Evolutionary conservation across 2,113 vertebrate species (phyloP).

Genomic region (Triplophysa rosa): DNA sequence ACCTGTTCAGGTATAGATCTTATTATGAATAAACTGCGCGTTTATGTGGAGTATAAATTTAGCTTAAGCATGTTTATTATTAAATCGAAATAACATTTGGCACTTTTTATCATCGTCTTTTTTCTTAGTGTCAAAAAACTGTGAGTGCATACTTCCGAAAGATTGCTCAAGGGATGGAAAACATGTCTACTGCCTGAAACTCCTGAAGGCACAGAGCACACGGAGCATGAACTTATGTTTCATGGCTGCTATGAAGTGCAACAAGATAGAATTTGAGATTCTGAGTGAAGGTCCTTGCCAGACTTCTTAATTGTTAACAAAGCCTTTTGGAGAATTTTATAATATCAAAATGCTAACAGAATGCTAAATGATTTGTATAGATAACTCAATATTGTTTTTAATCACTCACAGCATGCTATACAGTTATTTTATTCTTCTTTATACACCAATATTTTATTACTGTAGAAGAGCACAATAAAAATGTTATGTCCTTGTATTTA

Average conservation of each 20-base stretch:
- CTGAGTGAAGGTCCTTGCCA: slow-evolving; percentile 62
- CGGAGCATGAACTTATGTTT: slow-evolving; percentile 64
- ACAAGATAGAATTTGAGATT: slow-evolving; percentile 61
- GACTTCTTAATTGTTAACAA: not conserved
- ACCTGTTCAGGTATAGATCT: slow-evolving; percentile 80
- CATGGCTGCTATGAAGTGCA: slow-evolving; percentile 65
- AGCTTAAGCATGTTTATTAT: not conserved
- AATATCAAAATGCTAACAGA: too few relatives aligned
- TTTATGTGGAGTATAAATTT: not conserved
- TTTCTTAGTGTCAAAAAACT: slow-evolving; percentile 60
- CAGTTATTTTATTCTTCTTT: not conserved
- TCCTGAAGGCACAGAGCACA: slow-evolving; percentile 48
- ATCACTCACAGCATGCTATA: slow-evolving; percentile 8
- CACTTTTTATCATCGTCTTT: slow-evolving; percentile 3
- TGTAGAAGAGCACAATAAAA: slow-evolving; percentile 1
- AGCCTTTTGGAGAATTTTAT: not conserved
- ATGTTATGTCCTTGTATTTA: not conserved
- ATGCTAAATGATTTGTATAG: not conserved
- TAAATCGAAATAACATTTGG: not conserved
- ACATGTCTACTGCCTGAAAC: slow-evolving; percentile 65
- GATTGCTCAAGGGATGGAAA: slow-evolving; percentile 52
- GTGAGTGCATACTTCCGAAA: slow-evolving; percentile 60
- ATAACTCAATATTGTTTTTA: slow-evolving; percentile 9
- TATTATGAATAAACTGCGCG: not conserved
- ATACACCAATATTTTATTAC: not conserved